A percentile compares a stretch with the other conserved stretches of the same genome.
These are phyloP conservation scores for Pseudotriccus pelzelni DNA, from an alignment of 2,797 vertebrate genomes.

Conservation along the genomic window DNA sequence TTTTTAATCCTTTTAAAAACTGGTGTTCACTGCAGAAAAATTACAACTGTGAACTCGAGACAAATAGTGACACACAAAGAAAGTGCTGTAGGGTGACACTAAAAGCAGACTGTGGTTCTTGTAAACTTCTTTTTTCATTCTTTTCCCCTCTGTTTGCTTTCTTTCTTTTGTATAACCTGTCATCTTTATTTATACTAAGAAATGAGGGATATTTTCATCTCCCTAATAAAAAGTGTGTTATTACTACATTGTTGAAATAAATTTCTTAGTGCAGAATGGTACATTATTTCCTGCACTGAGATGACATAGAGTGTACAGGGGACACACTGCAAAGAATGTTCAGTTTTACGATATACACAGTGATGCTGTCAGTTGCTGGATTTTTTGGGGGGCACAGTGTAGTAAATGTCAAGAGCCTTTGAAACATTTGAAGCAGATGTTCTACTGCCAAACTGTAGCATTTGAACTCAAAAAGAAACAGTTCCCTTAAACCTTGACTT, in stretches of 20 bases:
- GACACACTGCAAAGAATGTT: background rate
- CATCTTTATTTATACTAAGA: slow-evolving; percentile 24
- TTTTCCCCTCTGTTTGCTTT: background rate
- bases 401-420: slow-evolving; percentile 57
- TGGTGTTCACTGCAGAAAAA: background rate
- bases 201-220: slow-evolving; percentile 27
- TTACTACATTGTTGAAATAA: background rate
- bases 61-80: background rate
- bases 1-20: background rate
- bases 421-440: slow-evolving; percentile 64
- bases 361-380: background rate
- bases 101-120: background rate
- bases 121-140: background rate
- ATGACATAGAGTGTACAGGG: background rate
- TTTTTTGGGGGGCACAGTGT: background rate
- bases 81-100: background rate
- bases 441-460: slow-evolving; percentile 49
- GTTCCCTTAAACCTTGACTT: slow-evolving; percentile 65
- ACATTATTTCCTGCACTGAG: background rate
- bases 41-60: background rate
- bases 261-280: background rate
- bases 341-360: background rate
- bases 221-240: slow-evolving; percentile 25
- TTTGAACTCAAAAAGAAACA: slow-evolving; percentile 67
- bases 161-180: background rate